These are phyloP conservation scores for Pseudolycoriella hygida DNA, from an alignment of 2,888 invertebrate species.

Conservation along the genomic window DNA sequence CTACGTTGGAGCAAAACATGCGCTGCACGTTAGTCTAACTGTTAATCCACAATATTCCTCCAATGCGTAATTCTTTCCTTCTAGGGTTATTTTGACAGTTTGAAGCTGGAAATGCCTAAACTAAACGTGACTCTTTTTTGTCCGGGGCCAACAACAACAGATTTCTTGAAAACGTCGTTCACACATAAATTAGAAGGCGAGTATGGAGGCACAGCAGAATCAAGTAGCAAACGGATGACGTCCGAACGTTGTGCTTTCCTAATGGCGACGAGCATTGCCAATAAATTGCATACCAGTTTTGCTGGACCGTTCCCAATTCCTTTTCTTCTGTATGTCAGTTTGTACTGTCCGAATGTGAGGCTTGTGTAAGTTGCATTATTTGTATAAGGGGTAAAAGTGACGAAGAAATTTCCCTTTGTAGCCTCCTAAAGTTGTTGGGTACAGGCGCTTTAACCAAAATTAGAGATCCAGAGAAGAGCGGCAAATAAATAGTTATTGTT, in stretches of 20 bases:
- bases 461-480: slow-evolving; percentile 8
- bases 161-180: slow-evolving; percentile 47
- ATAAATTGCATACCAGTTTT: slow-evolving; percentile 48
- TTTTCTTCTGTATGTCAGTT: slow-evolving; percentile 35
- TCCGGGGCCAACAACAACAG: slow-evolving; percentile 60
- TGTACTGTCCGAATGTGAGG: slow-evolving; percentile 36
- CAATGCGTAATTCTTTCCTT: neutral
- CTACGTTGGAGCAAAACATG: slow-evolving; percentile 60
- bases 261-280: slow-evolving; percentile 39
- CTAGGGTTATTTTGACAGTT: slow-evolving; percentile 54
- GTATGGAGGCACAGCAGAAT: slow-evolving; percentile 25
- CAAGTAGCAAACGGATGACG: slow-evolving; percentile 33
- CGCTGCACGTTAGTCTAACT: slow-evolving; percentile 42
- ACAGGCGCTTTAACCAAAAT: slow-evolving; percentile 9
- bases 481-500: neutral
- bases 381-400: neutral
- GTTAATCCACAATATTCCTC: slow-evolving; percentile 2
- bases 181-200: slow-evolving; percentile 40
- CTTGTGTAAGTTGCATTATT: slow-evolving; percentile 23
- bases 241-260: slow-evolving; percentile 38
- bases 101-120: slow-evolving; percentile 36
- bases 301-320: slow-evolving; percentile 46
- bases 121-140: slow-evolving; percentile 50
- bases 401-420: neutral
- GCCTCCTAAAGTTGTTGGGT: slow-evolving; percentile 6